phyloP scores from a whole-genome alignment of 2,113 vertebrate genomes.

The Ondatra zibethicus region DNA sequence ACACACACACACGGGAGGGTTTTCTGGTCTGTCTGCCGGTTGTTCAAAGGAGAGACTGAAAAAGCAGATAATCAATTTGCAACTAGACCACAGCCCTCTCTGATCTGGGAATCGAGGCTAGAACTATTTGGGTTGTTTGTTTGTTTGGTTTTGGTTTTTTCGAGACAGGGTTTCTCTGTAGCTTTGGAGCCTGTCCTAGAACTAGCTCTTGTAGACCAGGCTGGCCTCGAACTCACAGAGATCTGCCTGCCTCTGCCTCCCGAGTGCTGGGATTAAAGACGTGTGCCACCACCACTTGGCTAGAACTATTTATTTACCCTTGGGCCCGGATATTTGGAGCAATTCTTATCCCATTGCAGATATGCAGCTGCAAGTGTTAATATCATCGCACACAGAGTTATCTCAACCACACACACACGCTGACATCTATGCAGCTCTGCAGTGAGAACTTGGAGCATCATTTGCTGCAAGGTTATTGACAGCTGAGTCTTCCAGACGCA shows the following conservation, averaged over 20 bases:
- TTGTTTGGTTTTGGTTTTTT: too few species aligned
- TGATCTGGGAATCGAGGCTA: not conserved
- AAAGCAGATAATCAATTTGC: not conserved
- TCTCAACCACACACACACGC: not conserved
- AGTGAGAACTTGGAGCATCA: not conserved
- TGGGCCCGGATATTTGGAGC: not conserved
- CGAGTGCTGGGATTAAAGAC: too few species aligned
- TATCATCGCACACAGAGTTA: not conserved
- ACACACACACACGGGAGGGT: not conserved
- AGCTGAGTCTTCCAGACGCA: not conserved
- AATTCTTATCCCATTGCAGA: not conserved
- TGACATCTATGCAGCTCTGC: not conserved
- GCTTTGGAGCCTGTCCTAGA: too few species aligned
- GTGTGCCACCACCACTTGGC: too few species aligned
- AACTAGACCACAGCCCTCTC: not conserved
- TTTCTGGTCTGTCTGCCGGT: not conserved
- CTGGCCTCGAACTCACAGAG: too few species aligned
- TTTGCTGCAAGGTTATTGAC: not conserved
- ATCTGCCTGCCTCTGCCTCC: too few species aligned
- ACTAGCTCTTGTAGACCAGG: too few species aligned
- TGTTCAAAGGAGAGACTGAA: not conserved
- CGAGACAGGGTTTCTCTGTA: too few species aligned
- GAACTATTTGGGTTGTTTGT: too few species aligned
- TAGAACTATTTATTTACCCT: not conserved
- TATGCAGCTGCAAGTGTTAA: not conserved